Conservation (phyloP, 2,888 invertebrate genomes). For the Nysson spinosus region DNA sequence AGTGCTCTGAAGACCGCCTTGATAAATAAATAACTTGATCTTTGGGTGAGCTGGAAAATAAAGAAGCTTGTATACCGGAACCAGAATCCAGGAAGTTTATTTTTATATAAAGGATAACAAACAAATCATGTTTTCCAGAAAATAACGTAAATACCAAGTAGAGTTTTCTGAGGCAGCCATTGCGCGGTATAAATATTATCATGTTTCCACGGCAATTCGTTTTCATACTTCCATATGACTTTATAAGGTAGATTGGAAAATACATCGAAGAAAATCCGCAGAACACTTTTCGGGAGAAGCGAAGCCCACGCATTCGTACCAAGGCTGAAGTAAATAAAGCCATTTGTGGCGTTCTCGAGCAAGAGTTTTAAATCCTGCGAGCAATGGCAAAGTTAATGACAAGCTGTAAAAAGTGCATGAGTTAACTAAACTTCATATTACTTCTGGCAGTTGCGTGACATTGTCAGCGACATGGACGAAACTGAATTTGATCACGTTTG, state of each 20-base stretch:
- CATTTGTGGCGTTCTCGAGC: conserved; percentile 51
- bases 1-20: conserved; percentile 65
- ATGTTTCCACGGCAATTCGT: conserved; percentile 23
- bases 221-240: conserved; percentile 61
- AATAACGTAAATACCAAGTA: conserved; percentile 61
- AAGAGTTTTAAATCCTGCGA: conserved; percentile 50
- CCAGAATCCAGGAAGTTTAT: not conserved
- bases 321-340: conserved; percentile 62
- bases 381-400: not conserved
- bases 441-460: conserved; percentile 18
- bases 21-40: conserved; percentile 62
- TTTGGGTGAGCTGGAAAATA: conserved; percentile 57
- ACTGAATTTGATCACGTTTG: conserved; percentile 48
- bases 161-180: conserved; percentile 58
- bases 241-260: conserved; percentile 54
- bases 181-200: conserved; percentile 47
- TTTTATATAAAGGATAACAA: not conserved
- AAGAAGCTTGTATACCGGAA: not conserved
- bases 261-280: conserved; percentile 43
- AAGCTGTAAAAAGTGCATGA: not conserved
- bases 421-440: conserved; percentile 6
- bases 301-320: conserved; percentile 50
- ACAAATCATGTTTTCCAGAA: not conserved
- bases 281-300: conserved; percentile 22
- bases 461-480: conserved; percentile 34